Base-by-base conservation (phyloP, 2,113 vertebrate genomes). In the Beaufortia kweichowensis region DNA sequence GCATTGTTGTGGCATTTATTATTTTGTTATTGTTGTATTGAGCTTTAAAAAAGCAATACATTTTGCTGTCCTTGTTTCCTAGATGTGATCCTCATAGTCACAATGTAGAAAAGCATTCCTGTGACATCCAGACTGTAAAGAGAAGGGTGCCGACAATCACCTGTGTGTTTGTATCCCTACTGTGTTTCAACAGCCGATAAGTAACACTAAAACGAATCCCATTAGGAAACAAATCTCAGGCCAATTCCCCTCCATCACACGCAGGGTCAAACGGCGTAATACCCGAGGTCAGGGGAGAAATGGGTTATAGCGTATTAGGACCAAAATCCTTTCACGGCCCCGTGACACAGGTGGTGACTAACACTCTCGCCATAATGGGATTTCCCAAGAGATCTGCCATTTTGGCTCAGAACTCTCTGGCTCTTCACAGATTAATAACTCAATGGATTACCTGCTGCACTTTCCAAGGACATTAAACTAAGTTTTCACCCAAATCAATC, bases 381-480 rank as follows among this genome's bases (percentile, higher is more conserved):
- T 84, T 83, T 89, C 84, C 82, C 67, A 15, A 6, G 80, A 78
- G 80, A 83, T 83, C 83, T 50, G 82, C 83, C 83, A 61, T 89
- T 89, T 77, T 87, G 74, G 81, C 65, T 82, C 69, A 59, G 81
- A 77, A 79, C 87, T 86, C 75, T 72, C 60, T 50, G 79, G 83
- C 82, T 83, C 23, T 85, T 89, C 84, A 83, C 85, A 86, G 85
- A 89, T 91, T 90, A 91, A 91, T 90, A 91, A 90, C 87, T 84
- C 86, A 80, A 90, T 91, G 86, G 89, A 90, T 90, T 90, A 90
- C 86, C 87, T 89, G 87, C 85, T 71, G 81, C 79, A 86, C 79
- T 88, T 89, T 85, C 87, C 88, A 91, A 90, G 86, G 89, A 87
- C 89, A 88, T 91, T 89, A 90, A 88, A 88, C 85, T 78, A 88